Base-by-base conservation (phyloP, 1,140 invertebrate genomes). In the Mylabris phalerata region DNA sequence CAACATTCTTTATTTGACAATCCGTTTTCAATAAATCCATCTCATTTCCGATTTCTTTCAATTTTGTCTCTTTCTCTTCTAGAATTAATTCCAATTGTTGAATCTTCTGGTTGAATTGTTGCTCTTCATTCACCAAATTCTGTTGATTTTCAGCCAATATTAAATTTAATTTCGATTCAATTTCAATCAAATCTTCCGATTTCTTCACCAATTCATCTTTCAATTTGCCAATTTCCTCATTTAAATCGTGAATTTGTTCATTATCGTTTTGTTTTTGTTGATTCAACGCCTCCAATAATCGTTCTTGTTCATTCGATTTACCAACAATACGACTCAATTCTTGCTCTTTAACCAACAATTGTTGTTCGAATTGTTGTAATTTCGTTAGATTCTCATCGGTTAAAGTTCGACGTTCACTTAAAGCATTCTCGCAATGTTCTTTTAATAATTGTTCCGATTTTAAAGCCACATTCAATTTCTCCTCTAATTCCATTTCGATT, bases 121-220 rank as follows among this genome's bases (percentile, higher is more conserved):
- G 13, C n/a, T 32, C 13, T n/a, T 59, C n/a, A 64, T 72, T 77
- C 75, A 70, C 75, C 77, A 9, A 77, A 59, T 55, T 77, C 73
- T 59, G 75, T 72, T 64, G 74, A 68, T 52, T 13, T 10, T 78
- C 64, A 59, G 68, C 73, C 7, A 50, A 47, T 47, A 77, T 69
- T 48, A 74, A 62, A 32, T 78, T 72, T 48, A 71, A 71, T 57
- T 74, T 73, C 61, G 74, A 57, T 57, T 71, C 71, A 41, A 76
- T 69, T 54, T 77, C 75, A 48, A 64, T 73, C 26, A 59, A 6
- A n/a, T 46, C 26, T 49, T 59, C 50, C 9, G 57, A 54, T 73
- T 70, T 60, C 74, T 73, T 68, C 60, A 73, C 71, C 40, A 77
- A 60, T 44, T 74, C 64, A 42, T 73, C 63, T 48, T 73, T 76